Conservation (phyloP, 2,113 vertebrate genomes). For the Chionis minor region DNA sequence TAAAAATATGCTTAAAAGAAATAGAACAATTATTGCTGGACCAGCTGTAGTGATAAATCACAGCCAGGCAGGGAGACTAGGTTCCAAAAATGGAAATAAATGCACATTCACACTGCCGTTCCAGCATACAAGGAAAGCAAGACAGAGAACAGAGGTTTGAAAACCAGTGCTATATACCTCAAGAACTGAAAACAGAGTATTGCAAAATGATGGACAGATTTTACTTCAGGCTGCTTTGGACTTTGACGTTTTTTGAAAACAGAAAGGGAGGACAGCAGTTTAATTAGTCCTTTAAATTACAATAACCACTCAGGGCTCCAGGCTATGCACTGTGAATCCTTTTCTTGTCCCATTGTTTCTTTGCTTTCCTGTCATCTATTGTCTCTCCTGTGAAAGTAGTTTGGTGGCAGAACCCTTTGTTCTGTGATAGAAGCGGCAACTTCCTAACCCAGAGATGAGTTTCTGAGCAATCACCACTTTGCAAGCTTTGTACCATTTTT, state of each 20-base stretch:
- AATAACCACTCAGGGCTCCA: background rate
- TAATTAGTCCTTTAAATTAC: slow-evolving; percentile 34
- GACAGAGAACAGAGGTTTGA: background rate
- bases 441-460: background rate
- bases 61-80: slow-evolving; percentile 42
- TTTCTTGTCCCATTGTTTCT: background rate
- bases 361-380: background rate
- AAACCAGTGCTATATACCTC: background rate
- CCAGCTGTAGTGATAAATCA: slow-evolving; percentile 68
- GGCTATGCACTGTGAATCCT: background rate
- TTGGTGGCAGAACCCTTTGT: background rate
- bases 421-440: background rate
- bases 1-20: slow-evolving; percentile 69
- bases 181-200: background rate
- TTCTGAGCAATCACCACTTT: background rate
- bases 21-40: slow-evolving; percentile 51
- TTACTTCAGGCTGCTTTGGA: background rate
- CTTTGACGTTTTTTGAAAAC: background rate
- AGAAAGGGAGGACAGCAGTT: background rate
- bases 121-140: background rate
- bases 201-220: background rate
- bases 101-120: background rate
- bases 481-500: background rate
- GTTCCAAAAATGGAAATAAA: slow-evolving; percentile 64
- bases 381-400: background rate